phyloP scores from a whole-genome alignment of 2,113 vertebrate genomes.

The Otolemur garnettii region DNA sequence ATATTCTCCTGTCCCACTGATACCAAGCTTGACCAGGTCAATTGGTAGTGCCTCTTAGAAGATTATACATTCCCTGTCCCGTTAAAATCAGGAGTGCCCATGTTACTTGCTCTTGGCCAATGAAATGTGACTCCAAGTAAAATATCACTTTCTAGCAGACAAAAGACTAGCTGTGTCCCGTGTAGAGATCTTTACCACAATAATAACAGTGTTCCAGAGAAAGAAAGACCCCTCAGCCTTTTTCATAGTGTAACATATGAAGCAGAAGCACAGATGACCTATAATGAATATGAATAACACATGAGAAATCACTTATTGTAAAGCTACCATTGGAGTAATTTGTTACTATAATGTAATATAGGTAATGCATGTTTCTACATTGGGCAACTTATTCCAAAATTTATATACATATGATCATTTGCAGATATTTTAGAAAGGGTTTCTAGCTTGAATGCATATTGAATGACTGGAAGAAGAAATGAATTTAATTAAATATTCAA shows the following conservation, averaged over 20 bases:
- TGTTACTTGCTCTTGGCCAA: background rate
- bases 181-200: background rate
- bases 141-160: background rate
- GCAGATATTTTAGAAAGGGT: conserved; percentile 49
- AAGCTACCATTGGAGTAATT: background rate
- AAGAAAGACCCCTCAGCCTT: background rate
- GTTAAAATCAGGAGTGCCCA: background rate
- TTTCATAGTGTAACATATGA: background rate
- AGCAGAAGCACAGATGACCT: background rate
- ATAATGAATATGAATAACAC: too few relatives aligned
- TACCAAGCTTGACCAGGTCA: background rate
- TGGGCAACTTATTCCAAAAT: conserved; percentile 21
- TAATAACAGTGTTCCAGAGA: background rate
- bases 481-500: conserved; percentile 71
- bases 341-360: background rate
- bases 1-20: background rate
- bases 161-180: background rate
- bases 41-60: background rate
- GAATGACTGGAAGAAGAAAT: background rate
- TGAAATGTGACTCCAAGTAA: conserved; percentile 49
- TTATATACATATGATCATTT: conserved; percentile 2
- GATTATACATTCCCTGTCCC: background rate
- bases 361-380: background rate
- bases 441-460: conserved; percentile 47
- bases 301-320: background rate